Evolutionary conservation across 1,140 invertebrate genomes (phyloP), one percentile per base, ranked within the genome.

Genomic region (Drosophila seguyi): DNA sequence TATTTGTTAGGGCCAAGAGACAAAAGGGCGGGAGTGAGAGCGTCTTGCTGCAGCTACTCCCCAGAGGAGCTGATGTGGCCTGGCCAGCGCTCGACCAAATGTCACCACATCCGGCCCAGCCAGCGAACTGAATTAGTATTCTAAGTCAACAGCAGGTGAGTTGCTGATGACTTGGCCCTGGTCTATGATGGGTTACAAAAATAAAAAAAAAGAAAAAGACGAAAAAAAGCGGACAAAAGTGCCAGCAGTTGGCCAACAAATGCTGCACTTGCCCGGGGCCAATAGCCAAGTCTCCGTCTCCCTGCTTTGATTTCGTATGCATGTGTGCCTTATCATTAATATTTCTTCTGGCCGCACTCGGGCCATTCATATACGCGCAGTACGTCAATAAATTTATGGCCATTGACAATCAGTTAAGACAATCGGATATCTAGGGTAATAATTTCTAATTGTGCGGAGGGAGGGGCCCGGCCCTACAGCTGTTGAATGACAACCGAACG

Each of bases 341-440:
- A 87, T 83, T 88, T 88, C 79, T 88, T 45, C 27, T 76, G 65
- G 41, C 53, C 56, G 34, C 59, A 22, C 62, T 27, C 31, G 36
- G 47, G 42, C 68, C 78, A 77, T 87, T 76, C 57, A 75, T 67
- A 47, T 38, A 31, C 57, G 25, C 48, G 44, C 0, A 34, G 31
- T 18, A 48, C 65, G 47, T 56, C 59, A 52, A 75, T 81, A 79
- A 90, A 90, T 90, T 90, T 90, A 90, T 85, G 82, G 42, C 74
- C 75, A 78, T 73, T 85, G 85, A 85, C 85, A 90, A 90, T 90
- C 85, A 85, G 85, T 90, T 90, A 90, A 73, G 81, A 90, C 85
- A 81, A 90, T 85, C 85, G 81, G 74, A 90, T 90, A 90, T 90
- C 85, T 90, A 73, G 85, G 81, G 85, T 90, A 90, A 90, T 90